phyloP scores from a whole-genome alignment of 1,140 invertebrate genomes.

The Harpegnathos saltator region DNA sequence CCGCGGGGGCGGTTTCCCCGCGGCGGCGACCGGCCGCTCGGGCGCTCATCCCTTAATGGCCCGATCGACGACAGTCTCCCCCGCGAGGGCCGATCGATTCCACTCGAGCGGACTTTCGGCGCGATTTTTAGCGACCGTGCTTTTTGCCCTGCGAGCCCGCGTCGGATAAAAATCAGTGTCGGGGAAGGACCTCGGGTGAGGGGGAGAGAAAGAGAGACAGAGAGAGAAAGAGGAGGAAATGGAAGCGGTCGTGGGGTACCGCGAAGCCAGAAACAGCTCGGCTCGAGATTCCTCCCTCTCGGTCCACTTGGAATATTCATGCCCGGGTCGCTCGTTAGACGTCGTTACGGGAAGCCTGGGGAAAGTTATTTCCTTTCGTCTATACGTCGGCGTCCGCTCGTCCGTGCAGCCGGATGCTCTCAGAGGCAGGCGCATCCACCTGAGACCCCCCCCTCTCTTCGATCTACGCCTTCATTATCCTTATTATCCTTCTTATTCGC shows the following conservation, averaged over 20 bases:
- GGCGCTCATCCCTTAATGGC: not conserved
- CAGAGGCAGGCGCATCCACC: conserved; percentile 2
- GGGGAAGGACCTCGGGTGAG: not conserved
- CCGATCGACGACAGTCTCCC: not conserved
- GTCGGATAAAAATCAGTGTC: not conserved
- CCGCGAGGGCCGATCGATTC: not conserved
- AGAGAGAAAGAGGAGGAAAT: not conserved
- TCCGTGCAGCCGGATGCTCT: conserved; percentile 5
- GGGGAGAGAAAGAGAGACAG: not conserved
- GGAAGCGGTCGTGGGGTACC: not conserved
- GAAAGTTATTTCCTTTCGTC: conserved; percentile 27
- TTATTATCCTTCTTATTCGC: conserved; percentile 50
- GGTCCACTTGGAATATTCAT: conserved; percentile 52
- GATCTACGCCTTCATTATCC: conserved; percentile 18
- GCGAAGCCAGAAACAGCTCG: conserved; percentile 31
- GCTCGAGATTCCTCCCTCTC: conserved; percentile 7
- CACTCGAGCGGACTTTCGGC: not conserved
- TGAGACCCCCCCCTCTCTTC: not conserved
- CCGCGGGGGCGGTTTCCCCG: not conserved
- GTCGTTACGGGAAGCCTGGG: conserved; percentile 26
- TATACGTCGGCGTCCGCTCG: not conserved
- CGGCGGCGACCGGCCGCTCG: not conserved
- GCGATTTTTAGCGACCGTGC: not conserved
- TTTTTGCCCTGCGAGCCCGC: not conserved
- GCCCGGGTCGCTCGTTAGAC: conserved; percentile 50